These are phyloP conservation scores for Illadopsis cleaveri DNA, from an alignment of 2,113 vertebrate species.

Conservation along the genomic window DNA sequence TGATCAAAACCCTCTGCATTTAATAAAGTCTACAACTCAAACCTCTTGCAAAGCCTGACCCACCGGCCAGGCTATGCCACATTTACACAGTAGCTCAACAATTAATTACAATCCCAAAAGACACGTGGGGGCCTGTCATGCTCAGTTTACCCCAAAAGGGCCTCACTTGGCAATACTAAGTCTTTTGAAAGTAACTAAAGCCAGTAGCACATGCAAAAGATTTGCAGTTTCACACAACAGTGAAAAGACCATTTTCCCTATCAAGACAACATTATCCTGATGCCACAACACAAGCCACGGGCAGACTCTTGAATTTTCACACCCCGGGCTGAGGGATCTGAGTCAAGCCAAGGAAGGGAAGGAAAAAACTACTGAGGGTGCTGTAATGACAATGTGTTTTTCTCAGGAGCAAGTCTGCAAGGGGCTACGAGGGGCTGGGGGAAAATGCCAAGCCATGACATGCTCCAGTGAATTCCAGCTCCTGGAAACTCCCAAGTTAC, in stretches of 20 bases:
- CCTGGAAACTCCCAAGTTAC: neutral
- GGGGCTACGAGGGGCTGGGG: fast-evolving
- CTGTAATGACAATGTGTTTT: neutral
- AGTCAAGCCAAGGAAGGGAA: neutral
- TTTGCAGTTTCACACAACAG: neutral
- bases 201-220: neutral
- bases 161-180: neutral
- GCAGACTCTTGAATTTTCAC: neutral
- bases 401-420: neutral
- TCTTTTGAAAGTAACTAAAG: neutral
- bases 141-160: neutral
- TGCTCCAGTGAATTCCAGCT: neutral
- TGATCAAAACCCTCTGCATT: neutral
- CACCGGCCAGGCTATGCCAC: neutral
- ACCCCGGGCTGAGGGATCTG: neutral
- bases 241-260: neutral
- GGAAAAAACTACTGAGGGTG: neutral
- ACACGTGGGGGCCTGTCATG: neutral
- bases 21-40: neutral
- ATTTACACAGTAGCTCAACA: neutral
- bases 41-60: neutral
- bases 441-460: neutral
- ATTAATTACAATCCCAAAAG: neutral
- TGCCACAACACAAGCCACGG: fast-evolving
- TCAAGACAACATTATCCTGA: neutral